Conservation (phyloP, 2,113 vertebrate species). For the Tachycineta bicolor region DNA sequence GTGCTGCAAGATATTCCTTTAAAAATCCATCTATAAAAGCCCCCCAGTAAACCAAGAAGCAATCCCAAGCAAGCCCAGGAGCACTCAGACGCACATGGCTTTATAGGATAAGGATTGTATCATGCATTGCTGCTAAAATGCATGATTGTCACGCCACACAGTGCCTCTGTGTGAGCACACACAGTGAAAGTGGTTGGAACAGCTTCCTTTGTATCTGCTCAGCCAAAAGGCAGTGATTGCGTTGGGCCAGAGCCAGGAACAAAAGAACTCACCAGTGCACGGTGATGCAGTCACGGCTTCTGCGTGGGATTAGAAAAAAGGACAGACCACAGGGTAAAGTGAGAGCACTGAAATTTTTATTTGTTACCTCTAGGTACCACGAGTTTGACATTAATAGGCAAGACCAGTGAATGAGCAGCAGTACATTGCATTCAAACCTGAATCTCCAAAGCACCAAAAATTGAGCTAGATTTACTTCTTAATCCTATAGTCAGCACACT, state of each 20-base stretch:
- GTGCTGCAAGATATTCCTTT: background rate
- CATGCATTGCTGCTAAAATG: background rate
- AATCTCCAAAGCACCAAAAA: slow-evolving; percentile 76
- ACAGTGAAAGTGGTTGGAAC: background rate
- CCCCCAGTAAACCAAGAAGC: background rate
- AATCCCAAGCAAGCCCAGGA: background rate
- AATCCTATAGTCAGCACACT: slow-evolving; percentile 62
- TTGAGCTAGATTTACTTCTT: slow-evolving; percentile 68
- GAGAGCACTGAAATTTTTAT: slow-evolving; percentile 76
- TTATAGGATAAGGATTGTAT: background rate
- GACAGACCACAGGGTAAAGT: slow-evolving; percentile 56
- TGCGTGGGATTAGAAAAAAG: background rate
- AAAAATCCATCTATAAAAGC: background rate
- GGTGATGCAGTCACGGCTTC: accelerated
- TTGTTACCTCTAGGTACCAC: slow-evolving; percentile 76
- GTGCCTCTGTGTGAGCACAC: background rate
- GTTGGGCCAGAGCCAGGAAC: accelerated
- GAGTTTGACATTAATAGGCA: slow-evolving; percentile 72
- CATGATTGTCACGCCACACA: background rate
- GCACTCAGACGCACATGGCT: accelerated
- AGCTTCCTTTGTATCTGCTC: background rate
- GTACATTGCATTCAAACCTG: slow-evolving; percentile 63
- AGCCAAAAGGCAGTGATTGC: background rate
- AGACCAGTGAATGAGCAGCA: slow-evolving; percentile 76
- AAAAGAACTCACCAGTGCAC: background rate